Base-by-base conservation (phyloP, 1,140 invertebrate genomes). In the Sesamia nonagrioides region DNA sequence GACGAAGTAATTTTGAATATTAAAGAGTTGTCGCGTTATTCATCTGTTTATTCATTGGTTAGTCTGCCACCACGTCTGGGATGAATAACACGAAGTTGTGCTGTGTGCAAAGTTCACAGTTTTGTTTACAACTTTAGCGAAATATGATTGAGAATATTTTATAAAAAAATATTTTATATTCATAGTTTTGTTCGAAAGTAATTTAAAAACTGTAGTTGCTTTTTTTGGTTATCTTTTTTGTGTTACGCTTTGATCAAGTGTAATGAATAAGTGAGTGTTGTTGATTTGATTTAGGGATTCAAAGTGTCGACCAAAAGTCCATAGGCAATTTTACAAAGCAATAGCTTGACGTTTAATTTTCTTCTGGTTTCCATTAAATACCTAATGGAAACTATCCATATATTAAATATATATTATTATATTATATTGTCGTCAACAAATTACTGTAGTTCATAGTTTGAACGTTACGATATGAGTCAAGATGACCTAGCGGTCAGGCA, bases 1-100 rank as follows among this genome's bases (percentile, higher is more conserved):
- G 73, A 80, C 69, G 54, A 82, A 83, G 79, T 84, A 82, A 87
- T 82, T 86, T 73, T 79, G 77, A 83, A 85, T 87, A 85, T 85
- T 82, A 87, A 87, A 87, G 80, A 82, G 80, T 63, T 78, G 56
- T 33, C 56, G 45, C 40, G 60, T 61, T 40, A 40, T 54, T 50
- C 73, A 35, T 37, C 15, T 48, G 56, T 54, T 78, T 74, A 77
- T 61, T 54, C 35, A 78, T 77, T 54, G 61, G 18, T 73, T 58
- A 61, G 74, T 77, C 48, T 21, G 1, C n/a, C 8, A 7, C 35
- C 6, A 4, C n/a, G 60, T 52, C 33, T 66, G 18, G 42, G 11
- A 15, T 61, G 40, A 42, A 61, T 77, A 68, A 18, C 42, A 61
- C 15, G 60, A 8, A n/a, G 6, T 37, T 37, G 60, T 40, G 35